A percentile compares a stretch with the other conserved stretches of the same genome.
phyloP scores from a whole-genome alignment of 2,797 vertebrate genomes.

The Anguilla marmorata region DNA sequence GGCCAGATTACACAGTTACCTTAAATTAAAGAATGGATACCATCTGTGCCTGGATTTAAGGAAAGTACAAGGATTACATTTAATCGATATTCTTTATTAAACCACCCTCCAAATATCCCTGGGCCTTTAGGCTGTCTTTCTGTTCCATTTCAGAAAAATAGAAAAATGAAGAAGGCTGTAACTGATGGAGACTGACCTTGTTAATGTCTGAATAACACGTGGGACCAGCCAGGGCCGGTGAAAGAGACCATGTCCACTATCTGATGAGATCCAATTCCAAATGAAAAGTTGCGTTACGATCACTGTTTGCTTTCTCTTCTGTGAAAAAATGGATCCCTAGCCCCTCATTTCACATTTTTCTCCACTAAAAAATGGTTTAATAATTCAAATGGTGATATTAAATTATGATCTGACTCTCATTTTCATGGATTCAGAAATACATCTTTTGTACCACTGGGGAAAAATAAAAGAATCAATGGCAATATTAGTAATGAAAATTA shows the following conservation, averaged over 20 bases:
- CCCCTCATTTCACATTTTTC: not conserved
- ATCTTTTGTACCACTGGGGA: not conserved
- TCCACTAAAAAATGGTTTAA: slow-evolving; percentile 22
- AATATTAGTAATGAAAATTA: slow-evolving; percentile 27
- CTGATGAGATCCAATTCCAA: not conserved
- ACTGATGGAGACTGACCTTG: not conserved
- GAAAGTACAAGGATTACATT: not conserved
- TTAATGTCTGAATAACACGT: not conserved
- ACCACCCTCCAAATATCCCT: not conserved
- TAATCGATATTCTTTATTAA: not conserved
- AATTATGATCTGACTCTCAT: slow-evolving; percentile 27
- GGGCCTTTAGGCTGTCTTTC: not conserved
- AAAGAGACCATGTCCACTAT: not conserved
- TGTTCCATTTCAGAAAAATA: not conserved
- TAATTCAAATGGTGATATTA: slow-evolving; percentile 25
- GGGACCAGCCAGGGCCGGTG: not conserved
- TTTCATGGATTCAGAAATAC: slow-evolving; percentile 26
- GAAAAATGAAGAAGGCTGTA: not conserved
- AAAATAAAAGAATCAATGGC: slow-evolving; percentile 32
- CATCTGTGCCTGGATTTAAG: not conserved
- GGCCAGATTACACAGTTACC: not conserved
- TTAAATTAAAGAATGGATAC: not conserved
- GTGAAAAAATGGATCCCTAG: slow-evolving; percentile 10
- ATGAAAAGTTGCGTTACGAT: not conserved
- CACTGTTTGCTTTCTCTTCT: not conserved